Percentiles rank a stretch among this genome's conserved stretches.
These are phyloP conservation scores for Cynaeus angustus DNA, from an alignment of 2,888 invertebrate species.

Conservation along the genomic window DNA sequence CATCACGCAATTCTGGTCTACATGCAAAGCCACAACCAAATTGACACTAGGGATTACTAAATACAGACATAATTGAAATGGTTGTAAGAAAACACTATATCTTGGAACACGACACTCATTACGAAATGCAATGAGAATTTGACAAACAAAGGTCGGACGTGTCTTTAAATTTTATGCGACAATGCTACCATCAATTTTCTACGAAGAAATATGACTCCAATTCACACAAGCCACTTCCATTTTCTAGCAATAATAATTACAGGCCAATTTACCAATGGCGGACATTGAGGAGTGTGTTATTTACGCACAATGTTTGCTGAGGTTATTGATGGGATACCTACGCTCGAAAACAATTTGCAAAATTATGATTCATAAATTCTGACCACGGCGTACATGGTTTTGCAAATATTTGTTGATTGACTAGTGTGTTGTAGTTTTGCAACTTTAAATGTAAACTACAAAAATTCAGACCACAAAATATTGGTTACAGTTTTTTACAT, in stretches of 20 bases:
- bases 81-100: conserved; percentile 36
- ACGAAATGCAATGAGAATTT: conserved; percentile 20
- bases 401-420: conserved; percentile 18
- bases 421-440: conserved; percentile 3
- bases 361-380: conserved; percentile 58
- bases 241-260: conserved; percentile 43
- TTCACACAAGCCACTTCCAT: conserved; percentile 31
- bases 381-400: conserved; percentile 2
- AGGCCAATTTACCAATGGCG: conserved; percentile 42
- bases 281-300: conserved; percentile 41
- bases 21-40: conserved; percentile 46
- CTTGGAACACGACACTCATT: conserved; percentile 42
- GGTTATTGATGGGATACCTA: conserved; percentile 46
- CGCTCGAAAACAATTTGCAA: conserved; percentile 56
- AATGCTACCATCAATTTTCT: conserved; percentile 33
- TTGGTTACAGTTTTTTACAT: no score
- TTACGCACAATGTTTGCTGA: conserved; percentile 45
- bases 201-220: conserved; percentile 39
- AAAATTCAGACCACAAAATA: no score
- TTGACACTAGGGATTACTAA: conserved; percentile 51
- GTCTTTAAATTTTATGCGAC: conserved; percentile 26
- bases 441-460: no score
- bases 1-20: conserved; percentile 51
- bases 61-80: conserved; percentile 49
- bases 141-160: conserved; percentile 45